These are phyloP conservation scores for Doryteuthis pealeii DNA, from an alignment of 1,140 invertebrate genomes.

Conservation along the genomic window DNA sequence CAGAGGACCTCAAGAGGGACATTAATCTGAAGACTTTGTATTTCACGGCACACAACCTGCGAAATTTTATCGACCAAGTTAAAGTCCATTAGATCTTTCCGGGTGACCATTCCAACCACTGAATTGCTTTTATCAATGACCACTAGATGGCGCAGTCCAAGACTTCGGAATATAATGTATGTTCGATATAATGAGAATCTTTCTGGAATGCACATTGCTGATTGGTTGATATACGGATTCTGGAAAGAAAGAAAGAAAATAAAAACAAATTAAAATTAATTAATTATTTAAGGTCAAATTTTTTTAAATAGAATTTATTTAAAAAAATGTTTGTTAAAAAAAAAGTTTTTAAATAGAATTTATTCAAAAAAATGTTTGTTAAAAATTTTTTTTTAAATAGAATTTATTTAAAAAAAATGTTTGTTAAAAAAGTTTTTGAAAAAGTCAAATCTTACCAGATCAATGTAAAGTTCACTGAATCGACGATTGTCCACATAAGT, in stretches of 20 bases:
- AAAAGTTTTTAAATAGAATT: not conserved
- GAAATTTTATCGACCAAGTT: constrained; percentile 46
- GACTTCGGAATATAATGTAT: constrained; percentile 86
- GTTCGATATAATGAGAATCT: constrained; percentile 76
- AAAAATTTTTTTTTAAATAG: too few relatives aligned
- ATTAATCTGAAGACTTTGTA: not conserved
- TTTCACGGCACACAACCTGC: not conserved
- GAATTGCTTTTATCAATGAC: constrained; percentile 88
- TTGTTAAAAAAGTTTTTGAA: too few relatives aligned
- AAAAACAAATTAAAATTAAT: not conserved
- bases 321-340: not conserved
- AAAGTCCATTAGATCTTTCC: constrained; percentile 60
- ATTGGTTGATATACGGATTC: constrained; percentile 59
- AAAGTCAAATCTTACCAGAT: constrained; percentile 5
- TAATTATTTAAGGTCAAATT: not conserved
- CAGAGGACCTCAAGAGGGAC: not conserved
- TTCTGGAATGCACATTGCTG: constrained; percentile 49
- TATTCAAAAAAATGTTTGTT: too few relatives aligned
- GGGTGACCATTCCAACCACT: constrained; percentile 65
- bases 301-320: not conserved
- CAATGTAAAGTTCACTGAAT: not conserved
- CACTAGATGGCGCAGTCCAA: constrained; percentile 89
- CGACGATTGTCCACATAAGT: not conserved
- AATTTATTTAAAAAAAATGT: too few relatives aligned
- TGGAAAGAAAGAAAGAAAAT: constrained; percentile 35